A percentile compares a stretch with the other conserved stretches of the same genome.
Evolutionary conservation across 2,797 vertebrate genomes (phyloP).

Genomic region (Anisognathus igniventris): DNA sequence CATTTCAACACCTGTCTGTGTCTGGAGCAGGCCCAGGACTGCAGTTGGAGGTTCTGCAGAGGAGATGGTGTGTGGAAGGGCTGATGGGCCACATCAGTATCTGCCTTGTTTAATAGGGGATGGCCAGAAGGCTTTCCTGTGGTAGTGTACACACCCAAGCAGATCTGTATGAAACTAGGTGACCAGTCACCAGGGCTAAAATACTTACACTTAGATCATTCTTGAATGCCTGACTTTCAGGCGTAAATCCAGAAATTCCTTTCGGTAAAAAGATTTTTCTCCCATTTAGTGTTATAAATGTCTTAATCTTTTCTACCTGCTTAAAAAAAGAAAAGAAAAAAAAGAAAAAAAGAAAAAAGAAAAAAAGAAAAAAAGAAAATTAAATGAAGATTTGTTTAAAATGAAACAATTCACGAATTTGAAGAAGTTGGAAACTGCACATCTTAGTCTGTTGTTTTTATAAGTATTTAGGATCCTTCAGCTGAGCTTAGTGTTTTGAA

Average conservation of each 20-base stretch:
- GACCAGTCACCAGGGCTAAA: background rate
- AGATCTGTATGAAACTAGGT: background rate
- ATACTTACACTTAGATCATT: background rate
- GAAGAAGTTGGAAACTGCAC: background rate
- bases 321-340: background rate
- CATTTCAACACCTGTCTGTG: background rate
- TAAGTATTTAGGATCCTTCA: background rate
- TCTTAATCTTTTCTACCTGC: background rate
- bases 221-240: background rate
- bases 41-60: background rate
- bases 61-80: background rate
- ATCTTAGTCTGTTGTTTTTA: background rate
- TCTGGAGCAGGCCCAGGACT: background rate
- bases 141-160: background rate
- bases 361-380: background rate
- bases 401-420: background rate
- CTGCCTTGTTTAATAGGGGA: background rate
- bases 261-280: background rate
- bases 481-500: background rate
- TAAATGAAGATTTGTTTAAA: background rate
- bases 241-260: background rate
- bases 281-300: background rate
- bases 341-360: no score
- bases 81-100: background rate
- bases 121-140: background rate